Percentiles rank a stretch among this genome's conserved stretches.
Conservation (phyloP, 2,888 invertebrate genomes). For the Parochlus steinenii region DNA sequence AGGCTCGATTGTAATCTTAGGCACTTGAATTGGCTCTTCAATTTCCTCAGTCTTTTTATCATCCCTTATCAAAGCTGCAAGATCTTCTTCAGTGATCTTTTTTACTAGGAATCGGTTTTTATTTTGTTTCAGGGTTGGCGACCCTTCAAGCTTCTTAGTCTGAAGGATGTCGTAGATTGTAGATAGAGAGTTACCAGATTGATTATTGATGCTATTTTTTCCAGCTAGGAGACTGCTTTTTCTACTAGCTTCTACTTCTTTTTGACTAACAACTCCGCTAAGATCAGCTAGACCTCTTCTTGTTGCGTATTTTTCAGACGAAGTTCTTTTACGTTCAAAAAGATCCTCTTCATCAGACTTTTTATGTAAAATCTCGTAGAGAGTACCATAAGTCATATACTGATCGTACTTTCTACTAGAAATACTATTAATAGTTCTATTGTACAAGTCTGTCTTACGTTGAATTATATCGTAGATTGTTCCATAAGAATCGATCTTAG, state of each 20-base stretch:
- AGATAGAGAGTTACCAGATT: conserved; percentile 12
- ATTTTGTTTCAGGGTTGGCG: conserved; percentile 9
- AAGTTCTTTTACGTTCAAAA: conserved; percentile 27
- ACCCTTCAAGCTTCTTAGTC: conserved; percentile 16
- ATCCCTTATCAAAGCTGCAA: conserved; percentile 5
- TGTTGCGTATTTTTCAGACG: conserved; percentile 22
- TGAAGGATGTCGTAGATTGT: conserved; percentile 31
- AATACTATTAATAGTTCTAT: conserved; percentile 25
- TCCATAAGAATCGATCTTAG: conserved; percentile 21
- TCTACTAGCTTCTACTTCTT: neutral
- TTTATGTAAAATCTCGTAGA: conserved; percentile 30
- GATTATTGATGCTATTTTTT: conserved; percentile 9
- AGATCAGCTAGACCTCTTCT: conserved; percentile 1
- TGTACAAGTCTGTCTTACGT: conserved; percentile 27
- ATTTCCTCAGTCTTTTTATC: neutral
- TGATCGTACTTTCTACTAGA: conserved; percentile 31
- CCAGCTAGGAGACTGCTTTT: neutral
- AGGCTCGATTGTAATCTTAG: neutral
- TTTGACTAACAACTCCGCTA: neutral
- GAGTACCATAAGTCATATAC: conserved; percentile 32
- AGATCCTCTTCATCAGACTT: conserved; percentile 24
- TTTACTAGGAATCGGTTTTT: conserved; percentile 27
- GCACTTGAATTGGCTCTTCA: neutral
- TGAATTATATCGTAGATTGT: conserved; percentile 32
- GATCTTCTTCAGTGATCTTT: conserved; percentile 24